These are phyloP conservation scores for Chiridota heheva DNA, from an alignment of 35 echinoderm and acorn worm species.

Conservation along the genomic window DNA sequence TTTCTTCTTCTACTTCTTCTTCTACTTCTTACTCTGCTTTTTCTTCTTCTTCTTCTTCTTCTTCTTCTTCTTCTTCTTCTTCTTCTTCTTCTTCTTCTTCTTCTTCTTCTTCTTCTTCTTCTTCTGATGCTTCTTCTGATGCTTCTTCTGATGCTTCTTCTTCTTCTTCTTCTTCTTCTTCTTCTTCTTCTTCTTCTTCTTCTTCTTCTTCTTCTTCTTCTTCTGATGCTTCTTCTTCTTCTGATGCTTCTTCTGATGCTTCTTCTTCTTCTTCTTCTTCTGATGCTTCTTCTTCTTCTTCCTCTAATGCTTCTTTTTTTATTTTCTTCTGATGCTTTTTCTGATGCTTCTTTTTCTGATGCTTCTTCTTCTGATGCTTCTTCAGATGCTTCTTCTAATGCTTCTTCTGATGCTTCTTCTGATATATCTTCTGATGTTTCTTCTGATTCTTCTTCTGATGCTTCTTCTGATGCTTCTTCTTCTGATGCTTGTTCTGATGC, in stretches of 20 bases:
- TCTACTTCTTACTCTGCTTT: background rate
- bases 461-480: too few species aligned
- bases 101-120: slow-evolving; percentile 5
- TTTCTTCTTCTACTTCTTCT: background rate
- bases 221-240: too few species aligned
- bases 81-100: slow-evolving; percentile 4
- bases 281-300: background rate
- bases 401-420: background rate
- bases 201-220: background rate
- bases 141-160: too few species aligned
- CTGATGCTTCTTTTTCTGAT: background rate
- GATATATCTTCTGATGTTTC: background rate
- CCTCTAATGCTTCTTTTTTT: background rate
- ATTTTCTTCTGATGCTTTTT: background rate
- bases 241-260: background rate
- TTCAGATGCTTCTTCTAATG: too few species aligned
- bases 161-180: background rate
- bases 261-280: background rate
- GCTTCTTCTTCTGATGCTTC: too few species aligned
- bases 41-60: background rate
- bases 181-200: background rate
- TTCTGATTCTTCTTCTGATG: background rate
- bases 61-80: background rate
- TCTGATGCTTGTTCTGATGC: too few species aligned
- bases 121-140: too few species aligned